Base-by-base conservation (phyloP, 2,797 vertebrate species). In the Rhinophrynus dorsalis region DNA sequence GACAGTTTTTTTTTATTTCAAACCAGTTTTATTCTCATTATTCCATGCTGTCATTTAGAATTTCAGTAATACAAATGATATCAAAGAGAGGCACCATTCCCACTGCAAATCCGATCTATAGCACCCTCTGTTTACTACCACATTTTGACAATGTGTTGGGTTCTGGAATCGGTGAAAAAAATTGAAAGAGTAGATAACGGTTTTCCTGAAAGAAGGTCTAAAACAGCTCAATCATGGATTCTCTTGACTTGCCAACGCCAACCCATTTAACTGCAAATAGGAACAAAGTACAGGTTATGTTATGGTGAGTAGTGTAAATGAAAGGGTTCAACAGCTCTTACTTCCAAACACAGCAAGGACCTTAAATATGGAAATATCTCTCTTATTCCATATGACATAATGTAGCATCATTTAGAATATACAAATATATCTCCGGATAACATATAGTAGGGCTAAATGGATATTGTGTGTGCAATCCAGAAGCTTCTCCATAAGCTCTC, bases 161-260 rank as follows among this genome's bases (percentile, higher is more conserved):
- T 30, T 10, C 57, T 44, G 45, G 23, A 12, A 60, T 52, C 35
- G 7, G 35, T 44, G 5, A 18, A 18, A 18, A 44, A 18, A 38
- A n/a, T 11, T 13, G n/a, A 20, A 26, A 12, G 1, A 37, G 21
- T 21, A 47, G 5, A 38, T 13, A 18, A 5, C 10, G 9, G n/a
- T 70, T 88, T n/a, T n/a, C n/a, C n/a, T n/a, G n/a, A n/a, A n/a
- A n/a, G n/a, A n/a, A n/a, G n/a, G n/a, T n/a, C n/a, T 90, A 99
- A 70, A 99, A 99, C 81, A 99, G 94, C 89, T 99, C 96, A 87
- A 99, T 99, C 93, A 99, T 98, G 0, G 95, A 98, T 79, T 99
- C 97, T 83, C 97, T 93, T 79, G 97, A 97, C 79, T 98, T 99
- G 79, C 97, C 97, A 62, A 99, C 96, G 11, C 97, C 97, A 0